Evolutionary conservation across 2,797 vertebrate species (phyloP).

Genomic region (Toxotes lorentzi): DNA sequence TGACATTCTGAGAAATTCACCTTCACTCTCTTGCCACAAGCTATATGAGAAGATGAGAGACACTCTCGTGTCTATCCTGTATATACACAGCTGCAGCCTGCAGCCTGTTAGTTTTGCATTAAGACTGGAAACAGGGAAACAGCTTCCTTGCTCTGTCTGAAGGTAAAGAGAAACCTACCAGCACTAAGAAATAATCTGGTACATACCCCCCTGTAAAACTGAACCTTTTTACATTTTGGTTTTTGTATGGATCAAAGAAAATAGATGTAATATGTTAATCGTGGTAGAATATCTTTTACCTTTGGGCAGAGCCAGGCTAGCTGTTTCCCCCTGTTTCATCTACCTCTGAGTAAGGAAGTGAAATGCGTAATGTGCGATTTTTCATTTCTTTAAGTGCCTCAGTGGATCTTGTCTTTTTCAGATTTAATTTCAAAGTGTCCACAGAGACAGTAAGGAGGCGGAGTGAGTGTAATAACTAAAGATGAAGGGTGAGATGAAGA

Average conservation of each 20-base stretch:
- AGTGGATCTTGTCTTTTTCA: constrained; percentile 24
- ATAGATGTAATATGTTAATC: not conserved
- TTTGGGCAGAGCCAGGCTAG: not conserved
- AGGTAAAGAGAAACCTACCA: too few relatives aligned
- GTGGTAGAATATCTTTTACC: too few relatives aligned
- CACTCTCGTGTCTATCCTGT: not conserved
- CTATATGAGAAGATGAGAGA: not conserved
- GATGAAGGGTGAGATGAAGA: constrained; percentile 28
- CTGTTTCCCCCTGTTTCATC: not conserved
- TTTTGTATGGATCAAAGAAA: not conserved
- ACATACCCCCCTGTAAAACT: not conserved
- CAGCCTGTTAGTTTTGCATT: not conserved
- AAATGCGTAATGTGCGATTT: not conserved
- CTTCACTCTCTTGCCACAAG: not conserved
- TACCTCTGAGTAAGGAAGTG: not conserved
- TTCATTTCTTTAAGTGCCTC: constrained; percentile 21
- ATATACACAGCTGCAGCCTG: not conserved
- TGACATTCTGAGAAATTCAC: not conserved
- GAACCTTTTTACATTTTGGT: not conserved
- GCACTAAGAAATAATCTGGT: not conserved
- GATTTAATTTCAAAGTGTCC: not conserved
- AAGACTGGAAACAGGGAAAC: not conserved
- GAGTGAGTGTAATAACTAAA: constrained; percentile 4
- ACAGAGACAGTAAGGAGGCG: constrained; percentile 6
- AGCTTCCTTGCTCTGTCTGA: not conserved